A percentile compares a stretch with the other conserved stretches of the same genome.
These are phyloP conservation scores for Planococcus citri DNA, from an alignment of 1,140 invertebrate species.

Conservation along the genomic window DNA sequence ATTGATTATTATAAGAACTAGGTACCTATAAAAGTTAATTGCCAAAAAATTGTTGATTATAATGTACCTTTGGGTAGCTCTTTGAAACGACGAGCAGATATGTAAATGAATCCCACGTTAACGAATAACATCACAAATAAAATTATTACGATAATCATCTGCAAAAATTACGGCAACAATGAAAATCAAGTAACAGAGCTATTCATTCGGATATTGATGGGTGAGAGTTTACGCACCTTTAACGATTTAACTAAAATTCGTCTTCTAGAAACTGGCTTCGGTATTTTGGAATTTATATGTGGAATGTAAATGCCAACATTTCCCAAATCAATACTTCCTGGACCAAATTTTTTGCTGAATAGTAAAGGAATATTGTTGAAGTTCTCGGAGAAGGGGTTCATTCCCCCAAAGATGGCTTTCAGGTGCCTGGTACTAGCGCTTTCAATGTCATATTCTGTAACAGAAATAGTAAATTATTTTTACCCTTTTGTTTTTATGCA, in stretches of 20 bases:
- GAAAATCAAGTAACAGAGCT: neutral
- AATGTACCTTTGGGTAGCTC: neutral
- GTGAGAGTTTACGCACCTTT: neutral
- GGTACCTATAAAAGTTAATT: too few relatives aligned
- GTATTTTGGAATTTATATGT: conserved; percentile 16
- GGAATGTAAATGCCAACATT: conserved; percentile 17
- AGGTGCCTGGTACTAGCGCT: neutral
- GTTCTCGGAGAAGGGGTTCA: neutral
- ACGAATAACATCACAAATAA: neutral
- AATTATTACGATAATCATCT: conserved; percentile 9
- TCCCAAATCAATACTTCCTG: conserved; percentile 9
- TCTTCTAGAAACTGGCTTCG: conserved; percentile 8
- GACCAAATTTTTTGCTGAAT: neutral
- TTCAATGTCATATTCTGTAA: neutral
- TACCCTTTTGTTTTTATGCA: too few relatives aligned
- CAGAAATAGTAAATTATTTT: neutral
- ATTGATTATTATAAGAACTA: neutral
- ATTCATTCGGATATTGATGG: neutral
- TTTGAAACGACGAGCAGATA: neutral
- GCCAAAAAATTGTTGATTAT: too few relatives aligned
- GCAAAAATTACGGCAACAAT: neutral
- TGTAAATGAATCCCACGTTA: conserved; percentile 1
- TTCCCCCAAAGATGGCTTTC: neutral
- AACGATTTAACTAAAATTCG: conserved; percentile 9
- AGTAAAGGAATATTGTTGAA: neutral